Evolutionary conservation across 1,140 invertebrate species (phyloP).

Genomic region (Drosophila lacertosa): DNA sequence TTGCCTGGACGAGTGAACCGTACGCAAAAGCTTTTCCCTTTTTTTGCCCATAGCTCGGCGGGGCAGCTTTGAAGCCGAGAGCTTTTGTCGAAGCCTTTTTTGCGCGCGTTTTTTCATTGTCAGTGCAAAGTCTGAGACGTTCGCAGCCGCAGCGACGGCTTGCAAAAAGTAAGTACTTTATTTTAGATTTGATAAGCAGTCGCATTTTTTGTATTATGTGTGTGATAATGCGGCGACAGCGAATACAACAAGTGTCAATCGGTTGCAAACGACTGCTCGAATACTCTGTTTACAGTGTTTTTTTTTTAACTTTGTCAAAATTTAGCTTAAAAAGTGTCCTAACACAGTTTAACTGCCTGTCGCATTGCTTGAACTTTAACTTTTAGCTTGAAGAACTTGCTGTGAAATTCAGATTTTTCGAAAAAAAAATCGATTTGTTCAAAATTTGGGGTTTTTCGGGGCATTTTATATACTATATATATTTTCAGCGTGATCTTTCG

Average conservation of each 20-base stretch:
- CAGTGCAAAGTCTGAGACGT: slow-evolving; percentile 43
- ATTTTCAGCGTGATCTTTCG: too few relatives aligned
- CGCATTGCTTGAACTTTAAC: too few relatives aligned
- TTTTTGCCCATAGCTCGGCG: not conserved
- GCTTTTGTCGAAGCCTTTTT: slow-evolving; percentile 33
- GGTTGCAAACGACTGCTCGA: not conserved
- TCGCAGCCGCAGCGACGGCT: slow-evolving; percentile 13
- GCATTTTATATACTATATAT: too few relatives aligned
- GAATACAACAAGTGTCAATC: slow-evolving; percentile 1
- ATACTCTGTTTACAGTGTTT: not conserved
- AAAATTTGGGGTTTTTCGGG: too few relatives aligned
- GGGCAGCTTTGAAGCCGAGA: slow-evolving; percentile 5
- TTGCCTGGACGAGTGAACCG: slow-evolving; percentile 11
- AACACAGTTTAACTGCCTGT: not conserved
- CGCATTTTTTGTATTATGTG: not conserved
- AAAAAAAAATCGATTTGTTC: too few relatives aligned
- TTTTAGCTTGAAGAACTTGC: too few relatives aligned
- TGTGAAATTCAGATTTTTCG: too few relatives aligned
- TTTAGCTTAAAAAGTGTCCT: not conserved
- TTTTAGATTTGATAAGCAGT: slow-evolving; percentile 55
- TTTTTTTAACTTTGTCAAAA: too few relatives aligned
- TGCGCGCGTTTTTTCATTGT: slow-evolving; percentile 25
- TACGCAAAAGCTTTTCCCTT: slow-evolving; percentile 8
- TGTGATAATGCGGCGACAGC: slow-evolving; percentile 37
- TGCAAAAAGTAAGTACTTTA: slow-evolving; percentile 43